These are phyloP conservation scores for Zaprionus camerounensis DNA, from an alignment of 1,140 invertebrate species.

Conservation along the genomic window DNA sequence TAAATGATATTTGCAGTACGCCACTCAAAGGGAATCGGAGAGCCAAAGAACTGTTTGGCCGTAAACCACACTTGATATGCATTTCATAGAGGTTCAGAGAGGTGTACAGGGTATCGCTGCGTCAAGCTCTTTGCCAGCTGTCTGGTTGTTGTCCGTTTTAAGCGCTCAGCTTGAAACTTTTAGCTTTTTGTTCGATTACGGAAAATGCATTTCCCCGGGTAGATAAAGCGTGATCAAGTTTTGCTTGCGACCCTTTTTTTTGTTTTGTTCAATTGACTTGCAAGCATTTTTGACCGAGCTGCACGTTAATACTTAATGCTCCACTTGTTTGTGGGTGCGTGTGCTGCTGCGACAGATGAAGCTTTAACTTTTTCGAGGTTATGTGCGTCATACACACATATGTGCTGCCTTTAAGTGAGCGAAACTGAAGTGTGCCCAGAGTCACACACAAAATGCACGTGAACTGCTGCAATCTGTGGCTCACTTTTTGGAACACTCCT, in stretches of 20 bases:
- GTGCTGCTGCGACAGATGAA: not conserved
- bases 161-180: slow-evolving; percentile 2
- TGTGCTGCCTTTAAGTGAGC: not conserved
- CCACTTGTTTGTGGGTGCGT: not conserved
- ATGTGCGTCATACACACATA: not conserved
- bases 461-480: slow-evolving; percentile 62
- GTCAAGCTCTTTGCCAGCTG: not conserved
- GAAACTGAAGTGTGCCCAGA: not conserved
- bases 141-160: not conserved
- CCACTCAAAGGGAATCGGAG: no score
- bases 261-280: slow-evolving; percentile 5
- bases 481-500: slow-evolving; percentile 47
- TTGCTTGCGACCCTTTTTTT: not conserved
- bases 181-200: slow-evolving; percentile 10
- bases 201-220: slow-evolving; percentile 3
- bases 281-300: slow-evolving; percentile 1
- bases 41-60: no score
- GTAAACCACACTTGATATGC: no score
- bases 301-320: slow-evolving; percentile 1
- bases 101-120: not conserved
- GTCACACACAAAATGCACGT: slow-evolving; percentile 52
- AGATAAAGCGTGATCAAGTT: slow-evolving; percentile 1
- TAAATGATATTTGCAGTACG: not conserved
- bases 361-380: slow-evolving; percentile 1
- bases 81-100: no score